A percentile compares a stretch with the other conserved stretches of the same genome.
phyloP scores from a whole-genome alignment of 2,113 vertebrate genomes.

The Triplophysa siluroides region DNA sequence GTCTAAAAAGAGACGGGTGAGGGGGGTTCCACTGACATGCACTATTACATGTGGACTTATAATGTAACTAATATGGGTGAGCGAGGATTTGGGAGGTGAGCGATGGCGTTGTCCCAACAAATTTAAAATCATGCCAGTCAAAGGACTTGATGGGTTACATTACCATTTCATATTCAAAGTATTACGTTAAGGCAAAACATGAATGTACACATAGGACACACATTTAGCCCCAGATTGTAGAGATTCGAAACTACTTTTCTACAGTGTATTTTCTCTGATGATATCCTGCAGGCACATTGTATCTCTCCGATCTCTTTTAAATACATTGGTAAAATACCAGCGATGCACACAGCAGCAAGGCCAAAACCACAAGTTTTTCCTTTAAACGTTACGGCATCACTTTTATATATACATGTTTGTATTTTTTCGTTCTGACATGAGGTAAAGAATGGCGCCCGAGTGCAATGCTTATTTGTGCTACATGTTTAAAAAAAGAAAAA shows the following conservation, averaged over 20 bases:
- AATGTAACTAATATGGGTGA: constrained; percentile 28
- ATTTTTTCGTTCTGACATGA: constrained; percentile 83
- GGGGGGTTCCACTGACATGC: constrained; percentile 38
- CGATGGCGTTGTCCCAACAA: constrained; percentile 31
- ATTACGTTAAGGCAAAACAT: constrained; percentile 63
- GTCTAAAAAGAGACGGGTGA: not conserved
- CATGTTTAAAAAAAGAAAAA: constrained; percentile 78
- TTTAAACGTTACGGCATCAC: constrained; percentile 70
- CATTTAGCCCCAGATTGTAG: constrained; percentile 56
- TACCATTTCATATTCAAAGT: constrained; percentile 51
- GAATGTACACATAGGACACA: constrained; percentile 52
- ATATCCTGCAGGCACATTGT: constrained; percentile 62
- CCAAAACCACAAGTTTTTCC: constrained; percentile 76
- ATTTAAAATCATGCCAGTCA: constrained; percentile 55
- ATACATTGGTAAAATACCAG: constrained; percentile 70
- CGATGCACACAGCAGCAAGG: constrained; percentile 87
- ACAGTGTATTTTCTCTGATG: constrained; percentile 66
- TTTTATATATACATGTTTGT: constrained; percentile 39
- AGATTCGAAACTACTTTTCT: constrained; percentile 56
- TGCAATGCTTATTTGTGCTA: constrained; percentile 93
- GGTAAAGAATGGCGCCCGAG: constrained; percentile 92
- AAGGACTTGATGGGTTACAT: constrained; percentile 43
- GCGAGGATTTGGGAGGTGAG: not conserved
- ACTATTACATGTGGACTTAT: constrained; percentile 44
- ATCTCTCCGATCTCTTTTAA: constrained; percentile 64